Evolutionary conservation across 92 coral and sea anemone species (phyloP), one percentile per base, ranked within the genome.

Genomic region (Paragorgia papillata): DNA sequence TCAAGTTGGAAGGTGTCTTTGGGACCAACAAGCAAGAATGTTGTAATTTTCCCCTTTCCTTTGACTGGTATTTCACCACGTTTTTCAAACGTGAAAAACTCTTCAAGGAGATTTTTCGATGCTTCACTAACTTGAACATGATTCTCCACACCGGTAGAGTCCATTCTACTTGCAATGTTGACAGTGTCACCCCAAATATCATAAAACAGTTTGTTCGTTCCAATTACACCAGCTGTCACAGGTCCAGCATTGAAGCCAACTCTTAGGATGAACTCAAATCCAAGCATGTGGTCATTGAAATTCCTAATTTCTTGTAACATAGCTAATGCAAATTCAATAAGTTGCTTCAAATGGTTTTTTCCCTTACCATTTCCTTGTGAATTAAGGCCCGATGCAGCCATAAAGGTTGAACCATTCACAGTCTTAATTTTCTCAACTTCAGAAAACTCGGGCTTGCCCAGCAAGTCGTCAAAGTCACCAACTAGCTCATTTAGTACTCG

Each of bases 171-270:
- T 14, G 99, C 99, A 75, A 95, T 90, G 73, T 95, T 95, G 46
- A 95, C 99, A 10, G 99, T 95, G 84, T 95, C 97, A 6, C 99
- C 99, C 99, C 99, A 95, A 41, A 95, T 95, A 76, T 95, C 99
- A 61, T 95, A 95, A 19, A 95, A 85, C 58, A 95, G 88, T 62
- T 95, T 95, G 20, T 96, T 95, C 34, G 97, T 86, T 22, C 99
- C 99, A 81, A 95, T 90, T 34, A 95, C 99, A 14, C 99, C 99
- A 49, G 99, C 97, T 8, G 99, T 95, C 18, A 95, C 92, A 7
- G 99, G 97, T 54, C 99, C 99, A 58, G 96, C 89, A 71, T 95
- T 95, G 79, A 89, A 95, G 25, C 99, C 99, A 13, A 91, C 90
- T 24, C 99, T 88, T n/a, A 95, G 75, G 31, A 83, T 83, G 60